phyloP scores from a whole-genome alignment of 2,113 vertebrate genomes.

The Falco punctatus region DNA sequence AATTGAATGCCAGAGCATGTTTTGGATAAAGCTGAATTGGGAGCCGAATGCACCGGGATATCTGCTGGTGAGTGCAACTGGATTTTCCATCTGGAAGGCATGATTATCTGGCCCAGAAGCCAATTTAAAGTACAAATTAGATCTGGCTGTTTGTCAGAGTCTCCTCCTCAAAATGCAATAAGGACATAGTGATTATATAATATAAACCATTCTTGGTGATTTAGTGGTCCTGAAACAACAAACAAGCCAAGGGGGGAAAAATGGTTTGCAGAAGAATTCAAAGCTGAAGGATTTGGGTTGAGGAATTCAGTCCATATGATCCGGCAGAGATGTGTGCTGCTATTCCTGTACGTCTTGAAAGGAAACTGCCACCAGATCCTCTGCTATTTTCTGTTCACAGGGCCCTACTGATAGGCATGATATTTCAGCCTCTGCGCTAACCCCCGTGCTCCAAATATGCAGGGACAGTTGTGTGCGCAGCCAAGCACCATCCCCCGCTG shows the following conservation, averaged over 20 bases:
- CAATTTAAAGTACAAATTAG: conserved; percentile 51
- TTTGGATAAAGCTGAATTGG: background rate
- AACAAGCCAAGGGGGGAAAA: background rate
- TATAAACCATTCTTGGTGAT: background rate
- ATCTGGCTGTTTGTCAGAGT: conserved; percentile 22
- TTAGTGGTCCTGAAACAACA: conserved; percentile 29
- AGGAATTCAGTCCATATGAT: conserved; percentile 63
- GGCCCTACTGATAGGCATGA: conserved; percentile 56
- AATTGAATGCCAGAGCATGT: background rate
- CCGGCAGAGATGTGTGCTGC: conserved; percentile 58
- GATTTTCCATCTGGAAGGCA: conserved; percentile 58
- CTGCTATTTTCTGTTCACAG: conserved; percentile 69
- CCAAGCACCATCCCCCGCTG: background rate
- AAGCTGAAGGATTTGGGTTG: background rate
- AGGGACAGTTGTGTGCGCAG: conserved; percentile 35
- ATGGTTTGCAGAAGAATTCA: conserved; percentile 27
- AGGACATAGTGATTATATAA: conserved; percentile 45
- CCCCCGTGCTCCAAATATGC: conserved; percentile 18
- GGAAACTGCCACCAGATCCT: conserved; percentile 74
- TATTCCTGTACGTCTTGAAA: conserved; percentile 73
- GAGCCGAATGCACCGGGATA: background rate
- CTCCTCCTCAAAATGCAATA: background rate
- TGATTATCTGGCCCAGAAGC: conserved; percentile 31
- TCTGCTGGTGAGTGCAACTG: background rate
- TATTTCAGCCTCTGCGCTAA: conserved; percentile 47